Conservation (phyloP, 2,888 invertebrate species). For the Acleris cristana region DNA sequence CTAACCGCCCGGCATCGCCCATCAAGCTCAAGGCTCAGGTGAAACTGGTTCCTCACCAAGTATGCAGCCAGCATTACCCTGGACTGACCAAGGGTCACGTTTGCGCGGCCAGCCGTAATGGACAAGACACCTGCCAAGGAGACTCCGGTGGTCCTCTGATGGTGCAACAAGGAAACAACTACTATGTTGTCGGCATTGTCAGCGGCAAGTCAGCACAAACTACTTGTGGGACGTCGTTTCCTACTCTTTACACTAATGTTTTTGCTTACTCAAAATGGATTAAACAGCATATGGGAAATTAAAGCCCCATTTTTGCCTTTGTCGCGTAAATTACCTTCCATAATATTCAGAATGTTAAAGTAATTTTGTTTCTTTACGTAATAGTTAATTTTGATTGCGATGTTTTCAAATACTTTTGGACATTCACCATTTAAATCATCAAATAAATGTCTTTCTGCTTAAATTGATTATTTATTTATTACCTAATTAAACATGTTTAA, state of each 20-base stretch:
- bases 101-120: constrained; percentile 8
- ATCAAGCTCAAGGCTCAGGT: constrained; percentile 21
- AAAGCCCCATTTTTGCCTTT: background rate
- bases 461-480: no score
- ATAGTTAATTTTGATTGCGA: no score
- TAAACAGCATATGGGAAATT: background rate
- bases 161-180: constrained; percentile 7
- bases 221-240: background rate
- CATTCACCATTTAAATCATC: no score
- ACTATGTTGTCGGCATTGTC: constrained; percentile 18
- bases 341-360: no score
- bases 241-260: constrained; percentile 26
- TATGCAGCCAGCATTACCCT: background rate
- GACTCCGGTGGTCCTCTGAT: constrained; percentile 27
- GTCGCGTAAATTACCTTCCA: no score
- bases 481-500: no score
- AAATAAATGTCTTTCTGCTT: no score
- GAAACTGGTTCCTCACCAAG: constrained; percentile 6
- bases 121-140: constrained; percentile 23
- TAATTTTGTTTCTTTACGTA: no score
- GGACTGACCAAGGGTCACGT: constrained; percentile 1
- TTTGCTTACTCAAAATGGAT: constrained; percentile 19
- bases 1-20: constrained; percentile 4
- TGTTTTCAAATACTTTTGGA: no score
- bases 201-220: background rate